These are phyloP conservation scores for Girardia tigrina DNA, from an alignment of 2,888 invertebrate genomes.

Conservation along the genomic window DNA sequence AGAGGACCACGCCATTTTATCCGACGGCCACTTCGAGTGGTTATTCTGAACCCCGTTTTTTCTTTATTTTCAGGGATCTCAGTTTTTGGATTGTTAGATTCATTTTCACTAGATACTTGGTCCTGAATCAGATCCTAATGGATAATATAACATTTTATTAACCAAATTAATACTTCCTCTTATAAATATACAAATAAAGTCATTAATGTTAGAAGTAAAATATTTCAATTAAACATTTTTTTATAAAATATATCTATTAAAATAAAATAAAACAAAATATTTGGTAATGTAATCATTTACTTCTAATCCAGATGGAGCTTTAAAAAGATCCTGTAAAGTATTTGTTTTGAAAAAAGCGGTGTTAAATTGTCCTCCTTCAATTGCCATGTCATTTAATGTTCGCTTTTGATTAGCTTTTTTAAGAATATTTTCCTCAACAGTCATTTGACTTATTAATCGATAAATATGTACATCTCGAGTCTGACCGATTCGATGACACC, in stretches of 20 bases:
- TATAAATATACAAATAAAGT: too few species aligned
- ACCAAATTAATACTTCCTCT: too few species aligned
- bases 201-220: too few species aligned
- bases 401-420: constrained; percentile 96
- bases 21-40: constrained; percentile 7
- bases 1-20: constrained; percentile 27
- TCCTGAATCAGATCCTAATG: not conserved
- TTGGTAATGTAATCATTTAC: constrained; percentile 40
- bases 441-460: constrained; percentile 81
- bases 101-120: not conserved
- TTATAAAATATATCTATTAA: not conserved
- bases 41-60: not conserved
- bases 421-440: constrained; percentile 95
- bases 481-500: constrained; percentile 96
- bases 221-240: not conserved
- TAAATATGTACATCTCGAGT: constrained; percentile 96
- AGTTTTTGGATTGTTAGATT: not conserved
- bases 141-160: not conserved
- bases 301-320: constrained; percentile 54
- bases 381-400: constrained; percentile 85
- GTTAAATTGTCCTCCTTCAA: constrained; percentile 95
- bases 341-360: constrained; percentile 82
- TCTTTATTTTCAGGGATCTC: not conserved
- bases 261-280: not conserved
- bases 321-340: constrained; percentile 82